Conservation (phyloP, 2,113 vertebrate species). For the Cyanoderma ruficeps region DNA sequence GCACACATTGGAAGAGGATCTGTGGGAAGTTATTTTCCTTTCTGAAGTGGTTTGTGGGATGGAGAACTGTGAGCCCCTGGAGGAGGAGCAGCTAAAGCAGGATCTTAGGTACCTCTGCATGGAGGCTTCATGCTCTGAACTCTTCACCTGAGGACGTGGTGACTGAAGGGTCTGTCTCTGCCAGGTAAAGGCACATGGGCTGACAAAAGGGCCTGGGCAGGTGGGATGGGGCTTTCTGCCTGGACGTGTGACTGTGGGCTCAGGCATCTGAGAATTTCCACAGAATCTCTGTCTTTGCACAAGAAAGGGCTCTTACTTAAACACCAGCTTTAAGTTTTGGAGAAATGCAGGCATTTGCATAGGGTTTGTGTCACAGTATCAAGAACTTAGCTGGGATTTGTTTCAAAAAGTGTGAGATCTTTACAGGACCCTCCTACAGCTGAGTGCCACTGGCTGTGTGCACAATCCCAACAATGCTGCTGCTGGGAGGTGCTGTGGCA, state of each 20-base stretch:
- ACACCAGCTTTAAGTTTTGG: not conserved
- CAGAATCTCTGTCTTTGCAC: not conserved
- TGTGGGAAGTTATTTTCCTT: not conserved
- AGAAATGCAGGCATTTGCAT: not conserved
- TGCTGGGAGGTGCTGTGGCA: not conserved
- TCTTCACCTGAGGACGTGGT: not conserved
- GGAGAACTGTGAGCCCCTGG: not conserved
- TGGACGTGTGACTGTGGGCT: rapidly evolving
- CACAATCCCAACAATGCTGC: not conserved
- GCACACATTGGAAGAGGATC: not conserved
- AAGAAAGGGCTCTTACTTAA: not conserved
- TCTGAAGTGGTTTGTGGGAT: not conserved
- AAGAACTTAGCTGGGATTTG: not conserved
- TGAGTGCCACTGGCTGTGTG: not conserved
- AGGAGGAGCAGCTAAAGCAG: not conserved
- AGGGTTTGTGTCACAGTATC: not conserved
- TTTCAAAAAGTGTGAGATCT: not conserved
- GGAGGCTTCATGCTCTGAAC: not conserved
- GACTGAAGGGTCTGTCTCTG: not conserved
- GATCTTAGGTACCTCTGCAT: not conserved
- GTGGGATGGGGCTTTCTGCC: rapidly evolving
- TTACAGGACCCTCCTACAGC: not conserved
- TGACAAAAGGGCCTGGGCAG: not conserved
- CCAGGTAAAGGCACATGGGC: not conserved
- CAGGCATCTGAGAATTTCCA: not conserved